Base-by-base conservation (phyloP, 1,140 invertebrate species). In the Oncopodura yosiiana region DNA sequence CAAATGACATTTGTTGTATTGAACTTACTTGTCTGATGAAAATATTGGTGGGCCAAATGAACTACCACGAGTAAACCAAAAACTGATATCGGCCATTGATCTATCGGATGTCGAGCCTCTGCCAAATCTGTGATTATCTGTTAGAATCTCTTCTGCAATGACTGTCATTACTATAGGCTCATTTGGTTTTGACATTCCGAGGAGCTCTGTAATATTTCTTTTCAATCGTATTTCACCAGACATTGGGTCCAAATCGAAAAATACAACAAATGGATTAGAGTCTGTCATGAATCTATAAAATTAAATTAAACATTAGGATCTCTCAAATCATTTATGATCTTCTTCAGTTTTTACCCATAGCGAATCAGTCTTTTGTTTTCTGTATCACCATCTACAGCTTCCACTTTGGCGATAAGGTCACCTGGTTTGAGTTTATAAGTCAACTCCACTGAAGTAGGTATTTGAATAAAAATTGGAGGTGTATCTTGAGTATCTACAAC, bases 341-440 rank as follows among this genome's bases (percentile, higher is more conserved):
- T n/a, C n/a, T n/a, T n/a, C n/a, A n/a, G n/a, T n/a, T n/a, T n/a
- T n/a, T n/a, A n/a, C n/a, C n/a, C 84, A 64, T 90, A 92, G 67
- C 82, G 79, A 36, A 91, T 80, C 62, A 83, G 80, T 38, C 87
- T 76, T 3, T 86, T 86, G 36, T 81, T 81, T 1, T 86, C 86
- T 68, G 83, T 84, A 67, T 92, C 88, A 2, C 88, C 87, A 69
- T 93, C 88, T 69, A 87, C 82, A n/a, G 88, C 88, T 58, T 80
- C 78, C 1, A 93, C 83, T 69, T 78, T 77, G 14, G 87, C 66
- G 54, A 84, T 69, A 12, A 74, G 60, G 32, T 77, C 76, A 8
- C 78, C 81, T n/a, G 39, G 37, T 29, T 52, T 52, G n/a, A 52
- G 24, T 41, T 16, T 39, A 34, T 29, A 43, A 14, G 36, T 37